Evolutionary conservation across 2,888 invertebrate genomes (phyloP), one percentile per base, ranked within the genome.

Genomic region (Glaucopsyche alexis): DNA sequence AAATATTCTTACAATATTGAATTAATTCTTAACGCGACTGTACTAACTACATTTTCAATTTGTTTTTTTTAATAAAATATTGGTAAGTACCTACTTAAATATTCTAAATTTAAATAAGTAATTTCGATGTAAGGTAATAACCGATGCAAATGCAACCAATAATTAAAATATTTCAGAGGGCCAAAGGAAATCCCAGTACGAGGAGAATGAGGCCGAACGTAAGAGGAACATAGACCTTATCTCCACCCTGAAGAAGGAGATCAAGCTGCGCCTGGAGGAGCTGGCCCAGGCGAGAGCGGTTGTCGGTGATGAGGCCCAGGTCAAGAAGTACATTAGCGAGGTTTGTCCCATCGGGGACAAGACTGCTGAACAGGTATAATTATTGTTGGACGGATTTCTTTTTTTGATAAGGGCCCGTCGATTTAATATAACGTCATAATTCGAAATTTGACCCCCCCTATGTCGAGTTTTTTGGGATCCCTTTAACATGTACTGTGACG

Each of bases 101-200:
- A n/a, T n/a, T n/a, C n/a, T 29, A 29, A 29, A 29, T 29, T 29
- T 1, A 29, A 29, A 29, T 29, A 29, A 0, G 29, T 29, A 29
- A 29, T 8, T 42, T 42, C 8, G 8, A 42, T 42, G 7, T 7
- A 42, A 42, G 42, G 7, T 42, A n/a, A n/a, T n/a, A n/a, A n/a
- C n/a, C n/a, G 7, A 69, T 29, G 42, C 42, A 6, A 8, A 42
- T n/a, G 42, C 7, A 42, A 42, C 4, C 2, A 29, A 4, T 29
- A 29, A 3, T 3, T 1, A 42, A 65, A 8, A 8, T 29, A 29
- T 74, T 74, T 5, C 81, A 97, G 97, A 97, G 94, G 97, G 97
- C 11, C 97, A 97, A 89, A 94, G 97, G 79, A 97, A 96, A 81
- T 97, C 97, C 0, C 94, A 96, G 75, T 96, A 95, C 79, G 97